Percentiles rank a stretch among this genome's conserved stretches.
phyloP scores from a whole-genome alignment of 2,113 vertebrate species.

The Isichthys henryi region DNA sequence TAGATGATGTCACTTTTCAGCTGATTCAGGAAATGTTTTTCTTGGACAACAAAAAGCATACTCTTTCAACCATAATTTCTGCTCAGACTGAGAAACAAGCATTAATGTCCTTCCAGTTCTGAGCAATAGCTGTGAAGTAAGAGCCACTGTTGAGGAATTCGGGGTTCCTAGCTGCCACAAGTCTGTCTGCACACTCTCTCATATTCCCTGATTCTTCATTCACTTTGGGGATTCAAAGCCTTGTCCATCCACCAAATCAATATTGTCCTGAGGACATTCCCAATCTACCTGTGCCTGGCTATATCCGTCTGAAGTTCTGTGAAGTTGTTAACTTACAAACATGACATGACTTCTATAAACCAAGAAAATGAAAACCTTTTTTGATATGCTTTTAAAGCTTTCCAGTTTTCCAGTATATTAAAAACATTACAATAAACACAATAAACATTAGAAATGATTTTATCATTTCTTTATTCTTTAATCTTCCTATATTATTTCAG shows the following conservation, averaged over 20 bases:
- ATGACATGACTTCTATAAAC: neutral
- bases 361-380: neutral
- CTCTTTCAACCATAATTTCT: slow-evolving; percentile 7
- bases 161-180: neutral
- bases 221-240: neutral
- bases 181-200: neutral
- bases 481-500: neutral
- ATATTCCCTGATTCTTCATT: neutral
- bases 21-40: neutral
- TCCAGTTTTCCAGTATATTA: neutral
- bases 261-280: neutral
- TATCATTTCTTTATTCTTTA: neutral
- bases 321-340: neutral
- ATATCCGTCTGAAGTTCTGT: neutral
- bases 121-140: slow-evolving; percentile 3
- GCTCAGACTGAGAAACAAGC: slow-evolving; percentile 5
- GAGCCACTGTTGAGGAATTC: neutral
- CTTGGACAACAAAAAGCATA: neutral
- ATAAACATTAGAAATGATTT: neutral
- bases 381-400: neutral
- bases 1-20: neutral
- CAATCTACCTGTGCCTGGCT: neutral
- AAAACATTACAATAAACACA: neutral
- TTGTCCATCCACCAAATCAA: slow-evolving; percentile 1
- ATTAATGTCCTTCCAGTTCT: neutral